These are phyloP conservation scores for Drosophila longiperda DNA, from an alignment of 2,888 invertebrate species.

Conservation along the genomic window DNA sequence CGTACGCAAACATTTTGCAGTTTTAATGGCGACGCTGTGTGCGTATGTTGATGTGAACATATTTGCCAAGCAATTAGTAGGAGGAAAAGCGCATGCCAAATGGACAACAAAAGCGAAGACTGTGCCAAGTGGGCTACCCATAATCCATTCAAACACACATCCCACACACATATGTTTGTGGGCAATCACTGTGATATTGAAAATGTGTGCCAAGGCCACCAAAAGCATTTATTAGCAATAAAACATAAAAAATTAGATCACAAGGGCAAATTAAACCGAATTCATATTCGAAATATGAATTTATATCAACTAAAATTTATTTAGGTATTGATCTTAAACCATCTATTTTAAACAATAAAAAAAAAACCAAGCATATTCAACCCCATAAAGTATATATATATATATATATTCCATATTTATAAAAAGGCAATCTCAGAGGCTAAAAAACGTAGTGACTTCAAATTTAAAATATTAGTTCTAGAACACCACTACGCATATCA, in stretches of 20 bases:
- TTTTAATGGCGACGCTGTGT: conserved; percentile 45
- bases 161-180: neutral
- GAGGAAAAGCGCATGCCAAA: conserved; percentile 46
- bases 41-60: conserved; percentile 69
- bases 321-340: no score
- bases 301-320: neutral
- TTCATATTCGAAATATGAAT: no score
- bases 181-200: conserved; percentile 28
- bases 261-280: no score
- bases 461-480: neutral
- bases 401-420: neutral
- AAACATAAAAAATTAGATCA: neutral
- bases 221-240: neutral
- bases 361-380: neutral
- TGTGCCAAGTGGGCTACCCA: conserved; percentile 39
- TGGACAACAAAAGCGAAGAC: conserved; percentile 40
- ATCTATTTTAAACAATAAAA: neutral
- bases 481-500: neutral
- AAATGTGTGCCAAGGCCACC: neutral
- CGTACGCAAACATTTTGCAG: conserved; percentile 54
- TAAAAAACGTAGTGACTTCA: neutral
- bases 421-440: neutral
- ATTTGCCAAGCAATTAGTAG: conserved; percentile 77
- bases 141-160: conserved; percentile 3
- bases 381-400: neutral